A percentile compares a stretch with the other conserved stretches of the same genome.
These are phyloP conservation scores for Cremastinae sp. DNA, from an alignment of 2,888 invertebrate species.

Conservation along the genomic window DNA sequence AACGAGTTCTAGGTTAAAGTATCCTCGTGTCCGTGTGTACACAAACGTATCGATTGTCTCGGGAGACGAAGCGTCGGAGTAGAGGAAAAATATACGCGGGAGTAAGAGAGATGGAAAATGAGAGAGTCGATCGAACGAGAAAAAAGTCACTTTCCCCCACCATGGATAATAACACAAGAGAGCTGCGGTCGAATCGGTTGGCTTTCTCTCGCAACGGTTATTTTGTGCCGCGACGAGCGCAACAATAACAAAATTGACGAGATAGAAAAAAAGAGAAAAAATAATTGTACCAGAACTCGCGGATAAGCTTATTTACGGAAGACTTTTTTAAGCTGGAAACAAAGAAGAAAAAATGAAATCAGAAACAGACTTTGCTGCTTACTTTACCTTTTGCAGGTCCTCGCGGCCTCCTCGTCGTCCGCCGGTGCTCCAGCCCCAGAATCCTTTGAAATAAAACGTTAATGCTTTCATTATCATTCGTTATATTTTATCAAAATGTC, in stretches of 20 bases:
- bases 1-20: constrained; percentile 5
- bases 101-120: constrained; percentile 11
- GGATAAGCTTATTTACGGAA: constrained; percentile 6
- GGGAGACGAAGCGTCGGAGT: not conserved
- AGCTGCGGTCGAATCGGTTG: constrained; percentile 20
- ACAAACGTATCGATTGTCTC: constrained; percentile 45
- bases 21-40: not conserved
- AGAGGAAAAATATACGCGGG: not conserved
- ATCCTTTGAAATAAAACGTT: constrained; percentile 79
- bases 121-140: constrained; percentile 34
- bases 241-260: constrained; percentile 17
- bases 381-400: constrained; percentile 83
- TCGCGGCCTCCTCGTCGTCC: constrained; percentile 82
- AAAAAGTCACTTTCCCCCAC: constrained; percentile 48
- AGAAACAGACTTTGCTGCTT: constrained; percentile 54
- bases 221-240: constrained; percentile 31
- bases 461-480: constrained; percentile 15
- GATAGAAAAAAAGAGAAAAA: constrained; percentile 6
- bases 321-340: not conserved
- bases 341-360: not conserved
- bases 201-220: constrained; percentile 46
- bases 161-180: constrained; percentile 27
- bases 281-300: not conserved
- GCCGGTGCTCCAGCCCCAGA: constrained; percentile 81
- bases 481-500: constrained; percentile 3